Conservation (phyloP, 2,797 vertebrate species). For the Chelonia mydas region DNA sequence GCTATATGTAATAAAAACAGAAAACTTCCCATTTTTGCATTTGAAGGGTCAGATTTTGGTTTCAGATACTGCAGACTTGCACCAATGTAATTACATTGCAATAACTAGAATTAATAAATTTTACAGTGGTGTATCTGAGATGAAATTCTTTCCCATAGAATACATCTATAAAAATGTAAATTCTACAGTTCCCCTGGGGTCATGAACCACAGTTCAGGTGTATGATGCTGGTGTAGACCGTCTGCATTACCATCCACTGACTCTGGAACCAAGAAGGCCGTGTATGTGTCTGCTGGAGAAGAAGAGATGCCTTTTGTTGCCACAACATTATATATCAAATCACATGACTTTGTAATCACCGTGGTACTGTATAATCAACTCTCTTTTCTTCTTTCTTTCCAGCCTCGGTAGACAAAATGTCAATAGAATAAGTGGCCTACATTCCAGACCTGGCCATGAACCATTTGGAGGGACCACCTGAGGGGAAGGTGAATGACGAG, state of each 20-base stretch:
- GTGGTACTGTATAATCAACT: conserved; percentile 2
- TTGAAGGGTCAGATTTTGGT: neutral
- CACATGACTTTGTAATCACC: neutral
- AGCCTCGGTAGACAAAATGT: conserved; percentile 80
- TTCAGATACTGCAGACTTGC: neutral
- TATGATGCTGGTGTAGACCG: neutral
- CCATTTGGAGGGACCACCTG: conserved; percentile 82
- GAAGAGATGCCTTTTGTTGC: neutral
- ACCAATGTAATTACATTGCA: neutral
- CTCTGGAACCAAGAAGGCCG: neutral
- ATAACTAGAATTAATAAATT: neutral
- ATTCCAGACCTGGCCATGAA: conserved; percentile 85
- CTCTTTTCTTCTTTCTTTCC: conserved; percentile 59
- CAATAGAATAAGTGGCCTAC: conserved; percentile 72
- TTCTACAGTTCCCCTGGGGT: neutral
- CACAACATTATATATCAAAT: neutral
- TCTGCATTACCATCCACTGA: neutral
- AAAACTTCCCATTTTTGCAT: neutral
- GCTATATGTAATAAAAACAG: neutral
- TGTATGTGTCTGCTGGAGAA: neutral
- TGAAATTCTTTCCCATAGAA: neutral
- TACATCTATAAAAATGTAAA: neutral
- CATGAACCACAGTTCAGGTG: neutral
- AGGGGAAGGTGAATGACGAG: conserved; percentile 84
- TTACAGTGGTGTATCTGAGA: neutral